phyloP scores from a whole-genome alignment of 1,140 invertebrate species.

The Thrips palmi region DNA sequence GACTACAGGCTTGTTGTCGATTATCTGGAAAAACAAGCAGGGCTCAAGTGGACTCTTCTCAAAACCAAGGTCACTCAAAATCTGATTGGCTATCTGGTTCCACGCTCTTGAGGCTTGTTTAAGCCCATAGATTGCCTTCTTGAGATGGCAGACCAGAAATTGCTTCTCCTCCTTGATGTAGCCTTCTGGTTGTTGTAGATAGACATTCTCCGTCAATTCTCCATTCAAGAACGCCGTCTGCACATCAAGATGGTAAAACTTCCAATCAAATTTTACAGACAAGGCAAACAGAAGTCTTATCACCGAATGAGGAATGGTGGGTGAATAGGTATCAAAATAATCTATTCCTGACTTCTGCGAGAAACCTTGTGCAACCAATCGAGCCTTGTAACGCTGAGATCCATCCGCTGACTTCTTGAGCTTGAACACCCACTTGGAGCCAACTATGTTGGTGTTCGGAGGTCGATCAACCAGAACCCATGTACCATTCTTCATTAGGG shows the following conservation, averaged over 20 bases:
- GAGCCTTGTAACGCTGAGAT: slow-evolving; percentile 15
- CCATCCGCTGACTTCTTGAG: background rate
- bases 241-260: slow-evolving; percentile 19
- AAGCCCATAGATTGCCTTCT: slow-evolving; percentile 20
- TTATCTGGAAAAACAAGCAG: too few relatives aligned
- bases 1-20: slow-evolving; percentile 6
- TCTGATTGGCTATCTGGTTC: slow-evolving; percentile 16
- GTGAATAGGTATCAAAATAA: slow-evolving; percentile 19
- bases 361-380: slow-evolving; percentile 20
- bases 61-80: slow-evolving; percentile 16
- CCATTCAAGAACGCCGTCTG: slow-evolving; percentile 18
- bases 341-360: slow-evolving; percentile 17
- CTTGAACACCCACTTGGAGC: slow-evolving; percentile 1
- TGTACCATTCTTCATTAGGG: slow-evolving; percentile 4
- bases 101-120: slow-evolving; percentile 20
- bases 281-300: slow-evolving; percentile 16
- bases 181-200: slow-evolving; percentile 22
- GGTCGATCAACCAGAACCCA: slow-evolving; percentile 8
- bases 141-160: slow-evolving; percentile 12
- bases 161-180: slow-evolving; percentile 19
- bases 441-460: too few relatives aligned
- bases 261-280: slow-evolving; percentile 14
- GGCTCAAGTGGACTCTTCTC: slow-evolving; percentile 18
- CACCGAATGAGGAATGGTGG: too few relatives aligned
- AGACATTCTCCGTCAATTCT: slow-evolving; percentile 23